These are phyloP conservation scores for Notechis scutatus DNA, from an alignment of 2,113 vertebrate genomes.

Conservation along the genomic window DNA sequence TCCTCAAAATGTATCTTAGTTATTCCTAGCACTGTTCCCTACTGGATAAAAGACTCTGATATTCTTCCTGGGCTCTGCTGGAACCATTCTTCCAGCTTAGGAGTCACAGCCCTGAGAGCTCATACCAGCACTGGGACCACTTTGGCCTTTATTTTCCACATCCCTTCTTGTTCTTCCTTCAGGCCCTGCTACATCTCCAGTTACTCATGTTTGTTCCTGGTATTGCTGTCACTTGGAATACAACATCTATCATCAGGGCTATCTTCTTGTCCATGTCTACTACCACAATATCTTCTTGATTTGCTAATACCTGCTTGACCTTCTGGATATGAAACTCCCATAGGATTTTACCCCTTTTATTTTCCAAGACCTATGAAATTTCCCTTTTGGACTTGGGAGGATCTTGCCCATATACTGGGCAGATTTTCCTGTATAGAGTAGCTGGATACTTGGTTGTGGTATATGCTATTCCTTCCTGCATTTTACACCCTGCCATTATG, in stretches of 20 bases:
- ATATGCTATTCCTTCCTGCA: no score
- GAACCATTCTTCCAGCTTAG: no score
- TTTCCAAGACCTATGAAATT: not conserved
- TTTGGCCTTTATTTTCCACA: not conserved
- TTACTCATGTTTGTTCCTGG: not conserved
- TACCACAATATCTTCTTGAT: not conserved
- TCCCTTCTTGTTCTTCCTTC: not conserved
- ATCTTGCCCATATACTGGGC: not conserved
- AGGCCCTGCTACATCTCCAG: not conserved
- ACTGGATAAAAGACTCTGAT: no score
- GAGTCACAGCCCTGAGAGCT: no score
- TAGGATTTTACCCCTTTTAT: not conserved
- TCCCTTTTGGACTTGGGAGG: not conserved
- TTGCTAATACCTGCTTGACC: not conserved
- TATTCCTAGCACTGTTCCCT: no score
- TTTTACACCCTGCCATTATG: no score
- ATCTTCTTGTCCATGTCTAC: not conserved
- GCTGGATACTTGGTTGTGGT: no score
- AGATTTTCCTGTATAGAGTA: not conserved
- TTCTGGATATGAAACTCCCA: not conserved
- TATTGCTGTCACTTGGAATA: not conserved
- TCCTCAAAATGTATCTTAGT: no score
- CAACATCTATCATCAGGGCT: not conserved
- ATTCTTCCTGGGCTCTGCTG: no score
- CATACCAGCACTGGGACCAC: no score